Conservation (phyloP, 2,888 invertebrate genomes). For the Drosophila nr. perissopoda region DNA sequence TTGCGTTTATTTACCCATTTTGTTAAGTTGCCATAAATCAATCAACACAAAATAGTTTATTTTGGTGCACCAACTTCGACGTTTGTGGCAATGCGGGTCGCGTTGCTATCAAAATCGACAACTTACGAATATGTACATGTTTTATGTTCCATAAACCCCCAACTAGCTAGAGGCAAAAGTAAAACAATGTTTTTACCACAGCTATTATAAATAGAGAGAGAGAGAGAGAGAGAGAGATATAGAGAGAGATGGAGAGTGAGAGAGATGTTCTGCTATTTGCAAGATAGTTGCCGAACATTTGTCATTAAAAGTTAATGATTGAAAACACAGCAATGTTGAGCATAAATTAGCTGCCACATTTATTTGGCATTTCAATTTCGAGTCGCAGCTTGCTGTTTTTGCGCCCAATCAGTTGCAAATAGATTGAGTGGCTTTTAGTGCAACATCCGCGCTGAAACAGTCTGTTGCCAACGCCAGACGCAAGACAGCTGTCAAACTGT, state of each 20-base stretch:
- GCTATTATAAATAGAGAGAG: not conserved
- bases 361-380: not conserved
- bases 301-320: not conserved
- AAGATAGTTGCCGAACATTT: not conserved
- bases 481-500: not conserved
- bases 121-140: not conserved
- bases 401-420: not conserved
- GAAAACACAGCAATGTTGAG: not conserved
- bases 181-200: not conserved
- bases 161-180: not conserved
- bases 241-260: no score
- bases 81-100: conserved; percentile 42
- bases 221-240: not conserved
- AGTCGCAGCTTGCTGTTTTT: not conserved
- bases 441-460: not conserved
- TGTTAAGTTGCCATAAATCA: conserved; percentile 64
- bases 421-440: not conserved
- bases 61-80: conserved; percentile 21
- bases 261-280: not conserved
- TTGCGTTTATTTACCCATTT: conserved; percentile 57
- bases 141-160: conserved; percentile 2
- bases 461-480: not conserved
- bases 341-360: not conserved
- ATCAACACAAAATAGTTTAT: conserved; percentile 48
- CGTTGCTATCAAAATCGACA: not conserved